A percentile compares a stretch with the other conserved stretches of the same genome.
Evolutionary conservation across 2,113 vertebrate species (phyloP).

Genomic region (Lanius collurio): DNA sequence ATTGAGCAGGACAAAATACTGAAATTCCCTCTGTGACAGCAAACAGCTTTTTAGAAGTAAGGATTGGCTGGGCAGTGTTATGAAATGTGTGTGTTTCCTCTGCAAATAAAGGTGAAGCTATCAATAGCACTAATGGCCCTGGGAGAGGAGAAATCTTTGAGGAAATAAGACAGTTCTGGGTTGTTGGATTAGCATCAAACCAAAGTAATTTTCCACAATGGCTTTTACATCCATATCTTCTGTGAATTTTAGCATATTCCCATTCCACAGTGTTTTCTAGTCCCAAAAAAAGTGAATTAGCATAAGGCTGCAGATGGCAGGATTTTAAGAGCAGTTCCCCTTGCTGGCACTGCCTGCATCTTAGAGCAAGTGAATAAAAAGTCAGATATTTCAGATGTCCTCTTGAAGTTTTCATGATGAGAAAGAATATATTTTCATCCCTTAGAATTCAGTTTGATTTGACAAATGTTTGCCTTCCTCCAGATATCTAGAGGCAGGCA

Average conservation of each 20-base stretch:
- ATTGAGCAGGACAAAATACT: neutral
- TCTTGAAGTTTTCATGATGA: neutral
- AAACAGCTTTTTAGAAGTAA: neutral
- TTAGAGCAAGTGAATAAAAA: neutral
- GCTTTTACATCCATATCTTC: neutral
- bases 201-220: neutral
- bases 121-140: neutral
- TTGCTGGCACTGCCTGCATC: neutral
- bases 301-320: neutral
- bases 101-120: neutral
- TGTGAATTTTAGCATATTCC: neutral
- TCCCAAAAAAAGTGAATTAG: neutral
- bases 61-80: neutral
- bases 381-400: neutral
- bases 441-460: neutral
- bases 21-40: neutral
- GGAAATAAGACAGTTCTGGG: neutral
- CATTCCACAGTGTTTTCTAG: neutral
- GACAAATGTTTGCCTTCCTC: neutral
- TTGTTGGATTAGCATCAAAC: neutral
- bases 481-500: neutral
- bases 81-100: neutral
- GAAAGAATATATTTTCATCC: neutral
- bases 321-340: neutral
- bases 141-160: neutral